phyloP scores from a whole-genome alignment of 2,888 invertebrate species.

The Leucoma salicis region DNA sequence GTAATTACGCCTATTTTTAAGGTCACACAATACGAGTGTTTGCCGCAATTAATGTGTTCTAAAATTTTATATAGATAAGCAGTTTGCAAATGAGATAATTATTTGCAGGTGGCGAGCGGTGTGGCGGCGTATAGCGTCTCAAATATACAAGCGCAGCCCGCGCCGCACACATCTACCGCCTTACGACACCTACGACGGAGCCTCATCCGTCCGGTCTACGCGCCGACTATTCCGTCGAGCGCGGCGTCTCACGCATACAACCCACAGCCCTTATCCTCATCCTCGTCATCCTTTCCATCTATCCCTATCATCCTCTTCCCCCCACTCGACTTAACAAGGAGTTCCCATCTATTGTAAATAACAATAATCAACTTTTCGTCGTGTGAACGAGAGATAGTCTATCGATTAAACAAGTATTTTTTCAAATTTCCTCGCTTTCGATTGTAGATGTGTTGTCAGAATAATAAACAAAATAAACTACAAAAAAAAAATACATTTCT shows the following conservation, averaged over 20 bases:
- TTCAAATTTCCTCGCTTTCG: slow-evolving; percentile 81
- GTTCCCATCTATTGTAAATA: slow-evolving; percentile 78
- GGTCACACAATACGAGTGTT: too few relatives aligned
- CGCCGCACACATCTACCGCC: slow-evolving; percentile 35
- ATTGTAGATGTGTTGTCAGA: slow-evolving; percentile 82
- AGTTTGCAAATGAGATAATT: too few relatives aligned
- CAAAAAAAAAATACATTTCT: slow-evolving; percentile 75
- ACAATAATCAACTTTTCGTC: slow-evolving; percentile 79
- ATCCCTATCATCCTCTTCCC: slow-evolving; percentile 27
- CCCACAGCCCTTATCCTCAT: slow-evolving; percentile 34
- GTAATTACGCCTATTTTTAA: too few relatives aligned
- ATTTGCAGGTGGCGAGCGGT: slow-evolving; percentile 76
- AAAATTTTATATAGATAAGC: too few relatives aligned
- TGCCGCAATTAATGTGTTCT: too few relatives aligned
- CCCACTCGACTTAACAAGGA: slow-evolving; percentile 38
- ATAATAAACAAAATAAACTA: slow-evolving; percentile 75
- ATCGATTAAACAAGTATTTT: slow-evolving; percentile 80
- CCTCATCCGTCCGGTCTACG: slow-evolving; percentile 44
- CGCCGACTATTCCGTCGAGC: slow-evolving; percentile 59
- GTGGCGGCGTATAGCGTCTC: slow-evolving; percentile 66
- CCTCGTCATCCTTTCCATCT: slow-evolving; percentile 31
- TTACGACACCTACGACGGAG: slow-evolving; percentile 33
- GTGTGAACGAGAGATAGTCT: slow-evolving; percentile 80
- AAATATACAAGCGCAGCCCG: slow-evolving; percentile 17
- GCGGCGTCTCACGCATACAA: slow-evolving; percentile 58